Evolutionary conservation across 2,113 vertebrate species (phyloP).

Genomic region (Mormyrus iriodes): DNA sequence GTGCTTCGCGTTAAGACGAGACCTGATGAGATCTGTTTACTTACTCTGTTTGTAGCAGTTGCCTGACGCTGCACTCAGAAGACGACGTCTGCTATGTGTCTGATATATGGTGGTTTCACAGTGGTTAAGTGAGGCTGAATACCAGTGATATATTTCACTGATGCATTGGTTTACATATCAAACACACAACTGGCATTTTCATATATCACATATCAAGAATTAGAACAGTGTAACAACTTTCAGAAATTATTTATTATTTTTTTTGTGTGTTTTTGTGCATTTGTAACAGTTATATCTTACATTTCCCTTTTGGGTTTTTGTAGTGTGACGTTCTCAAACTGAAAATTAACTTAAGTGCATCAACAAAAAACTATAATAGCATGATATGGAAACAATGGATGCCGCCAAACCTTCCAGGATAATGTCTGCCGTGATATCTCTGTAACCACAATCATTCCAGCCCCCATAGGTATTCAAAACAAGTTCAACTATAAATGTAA

Average conservation of each 20-base stretch:
- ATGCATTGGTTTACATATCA: not conserved
- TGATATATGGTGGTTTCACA: not conserved
- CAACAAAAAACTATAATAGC: too few relatives aligned
- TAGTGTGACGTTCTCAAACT: too few relatives aligned
- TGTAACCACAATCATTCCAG: too few relatives aligned
- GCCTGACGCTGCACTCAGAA: not conserved
- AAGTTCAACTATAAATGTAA: too few relatives aligned
- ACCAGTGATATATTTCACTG: not conserved
- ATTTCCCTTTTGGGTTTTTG: not conserved
- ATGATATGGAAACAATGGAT: too few relatives aligned
- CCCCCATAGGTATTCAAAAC: too few relatives aligned
- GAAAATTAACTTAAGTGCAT: too few relatives aligned
- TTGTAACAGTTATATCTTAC: not conserved
- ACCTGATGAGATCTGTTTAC: not conserved
- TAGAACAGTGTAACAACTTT: not conserved
- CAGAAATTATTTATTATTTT: too few relatives aligned
- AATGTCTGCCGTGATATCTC: too few relatives aligned
- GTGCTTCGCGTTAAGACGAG: not conserved
- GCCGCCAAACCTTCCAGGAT: too few relatives aligned
- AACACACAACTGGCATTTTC: not conserved
- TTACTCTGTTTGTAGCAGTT: not conserved
- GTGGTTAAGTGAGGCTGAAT: not conserved
- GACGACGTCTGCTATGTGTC: not conserved
- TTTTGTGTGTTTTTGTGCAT: not conserved
- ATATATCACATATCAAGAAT: not conserved